Percentiles rank a stretch among this genome's conserved stretches.
Conservation (phyloP, 2,113 vertebrate genomes). For the Natator depressus region DNA sequence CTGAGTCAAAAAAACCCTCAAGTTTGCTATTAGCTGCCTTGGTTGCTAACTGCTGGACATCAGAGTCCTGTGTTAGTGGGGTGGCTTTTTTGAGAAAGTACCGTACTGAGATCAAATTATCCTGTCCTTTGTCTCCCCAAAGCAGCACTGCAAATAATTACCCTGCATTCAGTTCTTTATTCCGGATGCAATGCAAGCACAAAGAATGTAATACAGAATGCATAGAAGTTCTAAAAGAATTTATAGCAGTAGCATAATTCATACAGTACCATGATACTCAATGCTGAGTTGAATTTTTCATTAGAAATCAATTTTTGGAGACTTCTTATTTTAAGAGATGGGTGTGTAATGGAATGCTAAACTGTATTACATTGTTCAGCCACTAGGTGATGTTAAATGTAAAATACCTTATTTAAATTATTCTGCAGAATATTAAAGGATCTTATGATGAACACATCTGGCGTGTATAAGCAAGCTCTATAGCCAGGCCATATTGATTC, state of each 20-base stretch:
- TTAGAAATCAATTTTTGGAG: conserved; percentile 14
- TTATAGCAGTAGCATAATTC: not conserved
- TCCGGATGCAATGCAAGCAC: not conserved
- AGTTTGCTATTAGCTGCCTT: conserved; percentile 29
- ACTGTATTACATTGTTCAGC: not conserved
- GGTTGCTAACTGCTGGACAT: conserved; percentile 29
- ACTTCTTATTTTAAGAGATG: not conserved
- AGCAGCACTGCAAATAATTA: conserved; percentile 20
- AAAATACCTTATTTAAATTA: not conserved
- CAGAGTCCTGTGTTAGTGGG: not conserved
- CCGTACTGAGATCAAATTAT: conserved; percentile 39
- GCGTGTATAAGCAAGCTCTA: no score
- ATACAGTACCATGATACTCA: not conserved
- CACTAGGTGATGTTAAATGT: not conserved
- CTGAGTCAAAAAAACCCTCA: conserved; percentile 26
- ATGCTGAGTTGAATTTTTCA: not conserved
- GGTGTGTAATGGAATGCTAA: not conserved
- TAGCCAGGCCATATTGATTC: not conserved
- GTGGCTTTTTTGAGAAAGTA: not conserved
- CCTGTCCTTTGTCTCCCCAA: conserved; percentile 6
- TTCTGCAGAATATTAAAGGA: not conserved
- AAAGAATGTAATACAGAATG: not conserved
- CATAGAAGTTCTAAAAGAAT: conserved; percentile 21
- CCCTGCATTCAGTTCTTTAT: not conserved
- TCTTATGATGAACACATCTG: no score